Evolutionary conservation across 2,113 vertebrate species (phyloP).

Genomic region (Burhinus oedicnemus): DNA sequence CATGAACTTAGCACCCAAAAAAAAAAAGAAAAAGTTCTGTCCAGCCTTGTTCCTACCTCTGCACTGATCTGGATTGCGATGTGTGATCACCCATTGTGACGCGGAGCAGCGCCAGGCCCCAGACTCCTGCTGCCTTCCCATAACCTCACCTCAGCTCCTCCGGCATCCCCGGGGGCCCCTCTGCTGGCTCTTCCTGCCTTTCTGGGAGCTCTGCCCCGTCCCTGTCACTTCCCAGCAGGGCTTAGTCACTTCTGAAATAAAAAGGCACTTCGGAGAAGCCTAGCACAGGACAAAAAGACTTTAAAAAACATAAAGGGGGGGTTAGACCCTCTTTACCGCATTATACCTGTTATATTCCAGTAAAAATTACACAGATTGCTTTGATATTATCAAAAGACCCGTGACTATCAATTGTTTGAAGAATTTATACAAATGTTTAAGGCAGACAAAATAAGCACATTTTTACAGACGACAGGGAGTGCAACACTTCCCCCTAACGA

Average conservation of each 20-base stretch:
- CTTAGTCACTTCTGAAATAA: background rate
- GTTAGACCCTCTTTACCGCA: too few relatives aligned
- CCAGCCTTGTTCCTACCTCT: background rate
- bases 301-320: background rate
- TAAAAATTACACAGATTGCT: background rate
- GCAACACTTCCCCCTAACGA: background rate
- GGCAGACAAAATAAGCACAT: fast-evolving
- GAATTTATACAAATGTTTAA: fast-evolving
- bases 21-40: background rate
- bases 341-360: too few relatives aligned
- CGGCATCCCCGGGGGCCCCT: fast-evolving
- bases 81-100: background rate
- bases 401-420: background rate
- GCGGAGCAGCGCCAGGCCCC: fast-evolving
- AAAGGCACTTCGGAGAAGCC: background rate
- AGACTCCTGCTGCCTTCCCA: background rate
- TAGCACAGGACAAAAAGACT: background rate
- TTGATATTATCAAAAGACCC: background rate
- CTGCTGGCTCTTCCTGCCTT: background rate
- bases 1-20: background rate
- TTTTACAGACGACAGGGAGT: fast-evolving
- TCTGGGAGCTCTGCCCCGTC: background rate
- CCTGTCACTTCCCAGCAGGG: background rate
- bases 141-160: background rate
- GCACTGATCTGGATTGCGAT: background rate